phyloP scores from a whole-genome alignment of 1,140 invertebrate genomes.

The Pseudomyrmex cubaensis region DNA sequence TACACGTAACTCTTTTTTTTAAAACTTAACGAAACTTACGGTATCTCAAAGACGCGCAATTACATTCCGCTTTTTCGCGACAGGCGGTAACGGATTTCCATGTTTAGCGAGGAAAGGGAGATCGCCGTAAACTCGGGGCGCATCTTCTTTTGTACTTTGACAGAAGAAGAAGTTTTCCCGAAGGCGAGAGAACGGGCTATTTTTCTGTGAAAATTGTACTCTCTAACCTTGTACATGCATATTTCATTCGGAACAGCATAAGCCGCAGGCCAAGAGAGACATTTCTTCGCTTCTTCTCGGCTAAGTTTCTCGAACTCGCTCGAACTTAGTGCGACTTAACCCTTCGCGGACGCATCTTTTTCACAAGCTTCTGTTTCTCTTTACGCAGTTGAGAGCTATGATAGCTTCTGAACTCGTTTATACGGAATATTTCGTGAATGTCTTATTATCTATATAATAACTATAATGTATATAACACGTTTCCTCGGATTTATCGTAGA shows the following conservation, averaged over 20 bases:
- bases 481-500: background rate
- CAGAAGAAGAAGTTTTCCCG: constrained; percentile 46
- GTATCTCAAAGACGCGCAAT: constrained; percentile 30
- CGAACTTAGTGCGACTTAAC: constrained; percentile 73
- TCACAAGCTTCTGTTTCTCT: constrained; percentile 47
- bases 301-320: constrained; percentile 71
- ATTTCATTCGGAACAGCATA: constrained; percentile 77
- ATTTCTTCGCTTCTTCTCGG: constrained; percentile 48
- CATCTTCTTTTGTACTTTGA: constrained; percentile 58
- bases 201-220: constrained; percentile 77
- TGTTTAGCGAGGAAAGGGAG: constrained; percentile 47
- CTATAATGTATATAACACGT: background rate
- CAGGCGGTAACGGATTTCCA: constrained; percentile 57
- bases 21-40: background rate
- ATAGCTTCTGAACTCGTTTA: constrained; percentile 40
- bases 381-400: constrained; percentile 3
- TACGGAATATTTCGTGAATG: background rate
- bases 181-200: constrained; percentile 62
- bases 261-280: constrained; percentile 70
- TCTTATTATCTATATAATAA: background rate
- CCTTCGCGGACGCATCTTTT: background rate
- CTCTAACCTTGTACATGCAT: constrained; percentile 80
- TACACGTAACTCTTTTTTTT: background rate
- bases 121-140: constrained; percentile 17
- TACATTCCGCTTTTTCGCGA: constrained; percentile 25